Percentiles rank a stretch among this genome's conserved stretches.
Evolutionary conservation across 2,797 vertebrate genomes (phyloP).

Genomic region (Coluber constrictor): DNA sequence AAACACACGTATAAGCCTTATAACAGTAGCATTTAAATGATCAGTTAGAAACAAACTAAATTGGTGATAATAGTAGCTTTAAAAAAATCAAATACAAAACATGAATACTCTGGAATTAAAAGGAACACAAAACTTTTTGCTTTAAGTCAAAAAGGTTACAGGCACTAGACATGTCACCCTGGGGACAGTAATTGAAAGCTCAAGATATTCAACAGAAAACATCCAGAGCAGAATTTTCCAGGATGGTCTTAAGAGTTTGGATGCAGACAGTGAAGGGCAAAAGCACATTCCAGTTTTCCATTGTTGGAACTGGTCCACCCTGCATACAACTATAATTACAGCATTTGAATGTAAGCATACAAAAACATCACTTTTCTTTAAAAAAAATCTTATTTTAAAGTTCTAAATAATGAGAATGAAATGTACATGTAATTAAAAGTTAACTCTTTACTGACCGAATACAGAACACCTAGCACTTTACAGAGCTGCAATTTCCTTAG

Average conservation of each 20-base stretch:
- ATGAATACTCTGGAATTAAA: background rate
- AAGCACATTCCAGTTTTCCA: background rate
- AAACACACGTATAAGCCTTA: background rate
- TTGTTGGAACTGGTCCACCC: background rate
- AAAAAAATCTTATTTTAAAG: background rate
- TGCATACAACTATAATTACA: background rate
- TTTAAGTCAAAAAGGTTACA: background rate
- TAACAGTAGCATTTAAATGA: background rate
- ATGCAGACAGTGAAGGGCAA: background rate
- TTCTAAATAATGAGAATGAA: constrained; percentile 2
- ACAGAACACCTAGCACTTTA: background rate
- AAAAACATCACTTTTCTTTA: background rate
- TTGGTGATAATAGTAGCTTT: background rate
- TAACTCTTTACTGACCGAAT: background rate
- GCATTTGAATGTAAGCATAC: background rate
- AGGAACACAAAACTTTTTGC: background rate
- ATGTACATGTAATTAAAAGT: constrained; percentile 12
- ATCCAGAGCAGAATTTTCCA: background rate
- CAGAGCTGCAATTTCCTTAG: background rate
- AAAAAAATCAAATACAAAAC: background rate
- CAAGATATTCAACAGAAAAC: background rate
- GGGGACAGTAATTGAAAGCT: background rate
- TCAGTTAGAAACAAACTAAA: background rate
- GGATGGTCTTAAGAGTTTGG: background rate
- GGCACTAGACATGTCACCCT: background rate